Base-by-base conservation (phyloP, 2,797 vertebrate genomes). In the Sparidentex hasta region DNA sequence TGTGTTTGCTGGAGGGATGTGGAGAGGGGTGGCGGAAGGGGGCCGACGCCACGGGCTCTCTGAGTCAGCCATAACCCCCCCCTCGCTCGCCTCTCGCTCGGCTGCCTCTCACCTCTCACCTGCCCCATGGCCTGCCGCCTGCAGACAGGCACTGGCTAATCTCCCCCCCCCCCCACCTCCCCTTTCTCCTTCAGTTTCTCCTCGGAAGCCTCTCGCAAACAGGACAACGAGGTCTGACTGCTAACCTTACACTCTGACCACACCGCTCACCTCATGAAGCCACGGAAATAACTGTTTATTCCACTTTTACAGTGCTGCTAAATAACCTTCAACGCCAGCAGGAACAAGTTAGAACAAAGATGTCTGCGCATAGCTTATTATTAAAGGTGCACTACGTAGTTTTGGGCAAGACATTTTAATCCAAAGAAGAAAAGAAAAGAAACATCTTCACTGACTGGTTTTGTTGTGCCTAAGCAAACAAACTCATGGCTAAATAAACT, bases 31-130 rank as follows among this genome's bases (percentile, higher is more conserved):
- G 25, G 48, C 1, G 4, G 21, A 7, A 25, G 9, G 12, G 50
- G 48, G n/a, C 0, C 54, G 62, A 12, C 4, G 80, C 89, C 47
- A 33, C 20, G 52, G 89, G 90, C 74, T 76, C 52, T 82, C 64
- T 92, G 92, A 92, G 75, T 93, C 89, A 93, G 73, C 51, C 65
- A 11, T 77, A n/a, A n/a, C 67, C 52, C 64, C 76, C 78, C 29
- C 76, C 73, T 47, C 57, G 16, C 72, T 59, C 55, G 52, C 54
- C 77, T 84, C 77, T 87, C 51, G 89, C 90, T 86, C 85, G 82
- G 80, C 86, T 90, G 85, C 85, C 68, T 82, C 76, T 89, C 91
- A 94, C 93, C 91, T 92, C 87, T 92, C 92, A 94, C 92, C 91
- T 90, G 91, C 91, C 92, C 87, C 3, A 48, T 90, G 88, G 90